Percentiles rank a stretch among this genome's conserved stretches.
Conservation (phyloP, 2,888 invertebrate species). For the Nephrocerus scutellatus region DNA sequence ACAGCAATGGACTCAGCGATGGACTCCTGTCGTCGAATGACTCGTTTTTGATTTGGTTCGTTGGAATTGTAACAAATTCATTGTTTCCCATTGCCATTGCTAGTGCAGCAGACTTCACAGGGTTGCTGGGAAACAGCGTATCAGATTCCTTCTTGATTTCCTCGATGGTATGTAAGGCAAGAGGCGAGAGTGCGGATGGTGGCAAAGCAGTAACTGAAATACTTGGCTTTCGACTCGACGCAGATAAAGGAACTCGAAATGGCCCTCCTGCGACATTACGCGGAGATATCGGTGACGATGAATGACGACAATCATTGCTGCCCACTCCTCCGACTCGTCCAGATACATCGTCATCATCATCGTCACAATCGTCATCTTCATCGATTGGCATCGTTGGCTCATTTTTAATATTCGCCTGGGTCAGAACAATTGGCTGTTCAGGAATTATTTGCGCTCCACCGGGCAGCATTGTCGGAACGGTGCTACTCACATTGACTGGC, state of each 20-base stretch:
- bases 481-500: conserved; percentile 33
- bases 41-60: conserved; percentile 42
- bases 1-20: conserved; percentile 24
- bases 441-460: conserved; percentile 42
- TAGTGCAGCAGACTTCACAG: conserved; percentile 4
- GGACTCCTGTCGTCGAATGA: conserved; percentile 26
- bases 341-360: conserved; percentile 25
- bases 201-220: conserved; percentile 34
- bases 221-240: conserved; percentile 26
- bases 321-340: conserved; percentile 13
- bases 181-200: conserved; percentile 25
- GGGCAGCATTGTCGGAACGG: conserved; percentile 36
- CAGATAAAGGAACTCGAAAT: conserved; percentile 24
- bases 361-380: conserved; percentile 32
- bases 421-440: conserved; percentile 29
- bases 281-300: conserved; percentile 12
- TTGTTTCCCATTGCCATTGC: conserved; percentile 3
- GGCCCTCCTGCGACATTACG: conserved; percentile 11
- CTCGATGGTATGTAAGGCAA: conserved; percentile 19
- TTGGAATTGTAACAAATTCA: conserved; percentile 34
- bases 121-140: conserved; percentile 17
- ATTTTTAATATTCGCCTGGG: conserved; percentile 24
- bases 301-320: neutral
- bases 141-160: conserved; percentile 40
- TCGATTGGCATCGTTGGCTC: conserved; percentile 34